Evolutionary conservation across 1,140 invertebrate genomes (phyloP), one percentile per base, ranked within the genome.

Genomic region (Drosophila pachea): DNA sequence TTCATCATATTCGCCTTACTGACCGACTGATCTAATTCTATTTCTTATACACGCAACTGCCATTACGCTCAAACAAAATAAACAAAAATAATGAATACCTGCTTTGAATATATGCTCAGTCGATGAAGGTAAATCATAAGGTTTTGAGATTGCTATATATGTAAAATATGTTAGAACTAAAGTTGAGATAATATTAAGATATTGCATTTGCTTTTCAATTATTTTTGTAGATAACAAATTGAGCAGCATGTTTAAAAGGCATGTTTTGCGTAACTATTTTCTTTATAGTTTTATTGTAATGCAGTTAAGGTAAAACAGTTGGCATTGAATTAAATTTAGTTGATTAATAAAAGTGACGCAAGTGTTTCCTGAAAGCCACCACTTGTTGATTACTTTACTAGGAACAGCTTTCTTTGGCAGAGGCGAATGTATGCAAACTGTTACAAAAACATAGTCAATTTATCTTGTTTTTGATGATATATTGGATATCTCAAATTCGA

Each of bases 71-170:
- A 56, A 22, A 22, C 1, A 22, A 22, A 22, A 22, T 36, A 56
- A 22, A 22, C 1, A 22, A 22, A 22, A 22, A 40, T 45, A 60
- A 53, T 16, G 45, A 47, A 52, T 50, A 55, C 29, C 11, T 38
- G 38, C 47, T 54, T 60, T 35, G 56, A 66, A 36, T 29, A 42
- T 53, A 22, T 53, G 12, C 12, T 14, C 70, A 86, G 81, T 86
- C 81, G 82, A 86, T 86, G 70, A 86, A 86, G 81, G 81, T 86
- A 86, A 86, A 64, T 48, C 50, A 60, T 60, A 56, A n/a, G 60
- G 47, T 7, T 9, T 60, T 29, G n/a, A 45, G 22, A 43, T 12
- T 29, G 9, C 5, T 29, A 40, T 56, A 56, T 22, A 22, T 22
- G 22, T 22, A 22, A 22, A 22, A 22, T 22, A 43, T 14, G 49